Conservation (phyloP, 2,888 invertebrate genomes). For the Dicyrtomina minuta region DNA sequence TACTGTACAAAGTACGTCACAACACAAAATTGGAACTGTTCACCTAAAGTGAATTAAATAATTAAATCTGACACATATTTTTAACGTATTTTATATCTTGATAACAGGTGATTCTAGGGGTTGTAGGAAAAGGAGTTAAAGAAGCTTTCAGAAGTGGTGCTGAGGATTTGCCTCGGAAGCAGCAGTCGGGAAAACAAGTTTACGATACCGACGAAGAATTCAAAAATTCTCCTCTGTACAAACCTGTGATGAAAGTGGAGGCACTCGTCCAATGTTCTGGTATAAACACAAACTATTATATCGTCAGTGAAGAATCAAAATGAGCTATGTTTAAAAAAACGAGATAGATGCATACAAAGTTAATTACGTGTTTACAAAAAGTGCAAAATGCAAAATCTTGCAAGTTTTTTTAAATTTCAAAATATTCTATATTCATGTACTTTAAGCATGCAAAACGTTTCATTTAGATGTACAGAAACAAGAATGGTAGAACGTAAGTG, state of each 20-base stretch:
- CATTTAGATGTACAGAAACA: too few species aligned
- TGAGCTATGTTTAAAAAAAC: neutral
- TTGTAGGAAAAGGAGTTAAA: conserved; percentile 4
- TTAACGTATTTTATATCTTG: neutral
- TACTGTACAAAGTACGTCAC: conserved; percentile 81
- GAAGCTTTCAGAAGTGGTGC: conserved; percentile 61
- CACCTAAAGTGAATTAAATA: too few species aligned
- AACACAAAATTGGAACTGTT: too few species aligned
- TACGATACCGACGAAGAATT: conserved; percentile 66
- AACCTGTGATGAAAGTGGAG: conserved; percentile 74
- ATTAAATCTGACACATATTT: neutral
- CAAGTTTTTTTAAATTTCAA: too few species aligned
- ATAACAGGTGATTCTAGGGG: neutral
- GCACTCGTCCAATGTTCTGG: conserved; percentile 65
- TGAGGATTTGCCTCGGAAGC: conserved; percentile 62
- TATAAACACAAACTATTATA: too few species aligned
- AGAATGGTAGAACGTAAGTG: too few species aligned
- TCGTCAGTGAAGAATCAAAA: too few species aligned
- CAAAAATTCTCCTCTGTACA: conserved; percentile 70
- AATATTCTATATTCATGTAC: too few species aligned
- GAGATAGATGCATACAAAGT: neutral
- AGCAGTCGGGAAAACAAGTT: conserved; percentile 69
- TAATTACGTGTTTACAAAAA: neutral
- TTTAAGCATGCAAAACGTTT: too few species aligned
- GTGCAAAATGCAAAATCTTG: too few species aligned